A percentile compares a stretch with the other conserved stretches of the same genome.
These are phyloP conservation scores for Sphaerodactylus townsendi DNA, from an alignment of 2,113 vertebrate genomes.

Conservation along the genomic window DNA sequence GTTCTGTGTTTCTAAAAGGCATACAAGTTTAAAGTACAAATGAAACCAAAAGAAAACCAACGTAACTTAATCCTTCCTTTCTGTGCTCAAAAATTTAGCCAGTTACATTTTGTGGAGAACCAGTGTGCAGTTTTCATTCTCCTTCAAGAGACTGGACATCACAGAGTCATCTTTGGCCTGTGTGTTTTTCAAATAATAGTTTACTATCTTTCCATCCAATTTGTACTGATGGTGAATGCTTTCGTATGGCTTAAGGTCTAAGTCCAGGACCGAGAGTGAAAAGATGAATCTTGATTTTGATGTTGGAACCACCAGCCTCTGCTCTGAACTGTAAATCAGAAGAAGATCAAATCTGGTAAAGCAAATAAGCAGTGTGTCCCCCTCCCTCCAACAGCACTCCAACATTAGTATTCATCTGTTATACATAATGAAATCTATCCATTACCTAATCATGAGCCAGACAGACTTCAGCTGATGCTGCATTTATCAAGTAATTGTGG, in stretches of 20 bases:
- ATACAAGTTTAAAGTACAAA: constrained; percentile 63
- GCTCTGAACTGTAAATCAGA: constrained; percentile 74
- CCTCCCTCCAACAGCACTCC: background rate
- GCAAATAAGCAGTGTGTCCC: background rate
- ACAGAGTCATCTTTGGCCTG: constrained; percentile 74
- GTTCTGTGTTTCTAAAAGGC: constrained; percentile 57
- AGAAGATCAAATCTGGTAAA: constrained; percentile 24
- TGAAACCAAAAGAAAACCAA: constrained; percentile 61
- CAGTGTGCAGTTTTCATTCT: constrained; percentile 89
- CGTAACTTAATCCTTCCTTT: constrained; percentile 59
- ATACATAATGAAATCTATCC: background rate
- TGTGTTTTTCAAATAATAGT: constrained; percentile 85
- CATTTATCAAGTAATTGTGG: background rate
- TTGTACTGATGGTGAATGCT: constrained; percentile 90
- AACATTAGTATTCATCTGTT: background rate
- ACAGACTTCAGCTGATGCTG: background rate
- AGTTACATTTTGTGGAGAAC: constrained; percentile 90
- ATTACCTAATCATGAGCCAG: background rate
- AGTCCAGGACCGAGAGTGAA: constrained; percentile 91
- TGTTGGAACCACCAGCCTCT: constrained; percentile 75
- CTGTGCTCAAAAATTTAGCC: constrained; percentile 46
- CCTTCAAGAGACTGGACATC: constrained; percentile 74
- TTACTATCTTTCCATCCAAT: constrained; percentile 91
- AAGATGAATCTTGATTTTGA: constrained; percentile 84
- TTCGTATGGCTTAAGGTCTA: constrained; percentile 94